Evolutionary conservation across 2,797 vertebrate genomes (phyloP), one percentile per base, ranked within the genome.

Genomic region (Leptoclinus maculatus): DNA sequence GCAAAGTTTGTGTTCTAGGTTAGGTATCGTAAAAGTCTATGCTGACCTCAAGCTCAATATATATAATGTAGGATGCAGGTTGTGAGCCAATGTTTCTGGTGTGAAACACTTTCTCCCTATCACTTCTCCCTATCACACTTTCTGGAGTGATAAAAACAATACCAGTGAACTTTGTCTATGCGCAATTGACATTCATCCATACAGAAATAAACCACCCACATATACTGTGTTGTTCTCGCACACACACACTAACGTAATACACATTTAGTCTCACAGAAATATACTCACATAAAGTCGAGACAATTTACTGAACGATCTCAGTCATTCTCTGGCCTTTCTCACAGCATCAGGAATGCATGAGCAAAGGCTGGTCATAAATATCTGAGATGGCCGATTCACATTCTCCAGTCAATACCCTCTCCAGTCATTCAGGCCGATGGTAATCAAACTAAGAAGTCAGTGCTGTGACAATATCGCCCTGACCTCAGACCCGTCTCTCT

Each of bases 381-480:
- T 83, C 81, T 38, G 6, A 79, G 54, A 76, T 38, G 21, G 73
- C 77, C 81, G 73, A 63, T 89, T 86, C 81, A 79, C 71, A 78
- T 73, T 81, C 74, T 68, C 79, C 79, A 66, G 76, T 87, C 86
- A 77, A 78, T 87, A 77, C 57, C 34, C 54, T 78, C 69, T 79
- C 34, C 43, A 75, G 82, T 80, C 76, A 57, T 73, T 82, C 80
- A 80, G 57, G 53, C 60, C 5, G 25, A 29, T 66, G 41, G 78
- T 78, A 74, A 85, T 89, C 83, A 83, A 88, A 85, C 77, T 80
- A 83, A 71, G 79, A 75, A 87, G 67, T 76, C 77, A 29, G n/a
- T 25, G 83, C 64, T 64, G 25, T 71, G 78, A 81, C 83, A 83
- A 59, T 43, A 74, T 80, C 56, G 25, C 23, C 19, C 38, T 81